These are phyloP conservation scores for Anoplophora glabripennis DNA, from an alignment of 1,140 invertebrate genomes.

Conservation along the genomic window DNA sequence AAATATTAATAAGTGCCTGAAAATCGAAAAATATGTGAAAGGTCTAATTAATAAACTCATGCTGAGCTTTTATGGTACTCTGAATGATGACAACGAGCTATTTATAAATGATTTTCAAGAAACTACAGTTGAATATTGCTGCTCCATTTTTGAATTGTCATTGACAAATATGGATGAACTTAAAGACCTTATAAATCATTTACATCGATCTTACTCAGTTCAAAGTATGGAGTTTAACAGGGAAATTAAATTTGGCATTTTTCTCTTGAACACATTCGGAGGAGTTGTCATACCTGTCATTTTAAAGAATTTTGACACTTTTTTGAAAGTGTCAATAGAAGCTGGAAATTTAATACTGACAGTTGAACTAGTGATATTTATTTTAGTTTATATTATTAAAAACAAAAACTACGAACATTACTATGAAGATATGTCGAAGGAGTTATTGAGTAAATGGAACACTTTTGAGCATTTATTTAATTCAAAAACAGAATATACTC, in stretches of 20 bases:
- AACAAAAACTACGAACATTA: slow-evolving; percentile 1
- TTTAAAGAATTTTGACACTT: slow-evolving; percentile 24
- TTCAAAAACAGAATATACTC: too few species aligned
- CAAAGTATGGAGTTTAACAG: slow-evolving; percentile 15
- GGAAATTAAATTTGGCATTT: slow-evolving; percentile 19
- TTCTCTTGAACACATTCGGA: slow-evolving; percentile 25
- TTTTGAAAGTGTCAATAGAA: slow-evolving; percentile 17
- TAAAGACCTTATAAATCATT: slow-evolving; percentile 18
- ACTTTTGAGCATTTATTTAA: neutral
- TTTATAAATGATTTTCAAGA: slow-evolving; percentile 25
- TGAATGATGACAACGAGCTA: slow-evolving; percentile 2
- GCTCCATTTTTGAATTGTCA: slow-evolving; percentile 25
- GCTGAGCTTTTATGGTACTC: slow-evolving; percentile 2
- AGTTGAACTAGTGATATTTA: slow-evolving; percentile 6
- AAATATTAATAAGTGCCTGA: neutral
- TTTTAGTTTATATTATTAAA: slow-evolving; percentile 12
- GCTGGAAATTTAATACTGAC: slow-evolving; percentile 7
- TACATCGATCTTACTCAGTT: slow-evolving; percentile 19
- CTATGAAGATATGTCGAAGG: slow-evolving; percentile 1
- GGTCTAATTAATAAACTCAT: slow-evolving; percentile 20
- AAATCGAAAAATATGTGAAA: neutral
- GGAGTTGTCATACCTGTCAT: slow-evolving; percentile 21
- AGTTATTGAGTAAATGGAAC: slow-evolving; percentile 17
- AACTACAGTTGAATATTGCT: slow-evolving; percentile 18
- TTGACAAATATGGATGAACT: slow-evolving; percentile 21